Conservation (phyloP, 2,113 vertebrate genomes). For the Hydrochoerus hydrochaeris region DNA sequence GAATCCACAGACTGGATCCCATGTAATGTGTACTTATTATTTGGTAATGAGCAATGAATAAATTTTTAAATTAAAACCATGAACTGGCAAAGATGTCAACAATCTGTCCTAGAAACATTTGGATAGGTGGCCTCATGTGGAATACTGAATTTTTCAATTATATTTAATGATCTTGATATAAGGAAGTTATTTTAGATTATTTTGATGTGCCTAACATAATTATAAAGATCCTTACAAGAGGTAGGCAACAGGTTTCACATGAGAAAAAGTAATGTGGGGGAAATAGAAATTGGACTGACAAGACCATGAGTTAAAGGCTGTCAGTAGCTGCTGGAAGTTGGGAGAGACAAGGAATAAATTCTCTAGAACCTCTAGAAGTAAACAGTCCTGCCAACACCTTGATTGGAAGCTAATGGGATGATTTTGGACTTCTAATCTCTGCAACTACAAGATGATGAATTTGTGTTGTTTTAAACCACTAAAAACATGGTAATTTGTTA, state of each 20-base stretch:
- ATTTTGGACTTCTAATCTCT: not conserved
- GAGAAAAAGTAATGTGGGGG: not conserved
- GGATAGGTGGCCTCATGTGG: not conserved
- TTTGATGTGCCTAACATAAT: not conserved
- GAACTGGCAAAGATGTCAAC: not conserved
- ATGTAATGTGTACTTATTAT: not conserved
- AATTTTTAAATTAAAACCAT: not conserved
- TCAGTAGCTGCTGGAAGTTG: not conserved
- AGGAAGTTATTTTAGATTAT: not conserved
- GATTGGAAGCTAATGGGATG: not conserved
- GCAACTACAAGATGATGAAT: not conserved
- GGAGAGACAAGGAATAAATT: not conserved
- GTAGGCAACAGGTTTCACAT: not conserved
- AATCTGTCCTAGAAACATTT: not conserved
- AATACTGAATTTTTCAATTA: not conserved
- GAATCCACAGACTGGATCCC: not conserved
- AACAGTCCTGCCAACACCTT: not conserved
- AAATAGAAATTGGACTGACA: not conserved
- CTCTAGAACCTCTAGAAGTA: not conserved
- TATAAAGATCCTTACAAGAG: not conserved
- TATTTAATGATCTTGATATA: not conserved
- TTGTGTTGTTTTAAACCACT: not conserved
- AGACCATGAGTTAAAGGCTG: not conserved
- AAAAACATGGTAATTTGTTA: not conserved
- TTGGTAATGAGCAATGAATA: not conserved